phyloP scores from a whole-genome alignment of 2,113 vertebrate genomes.

The Spheniscus mendiculus region DNA sequence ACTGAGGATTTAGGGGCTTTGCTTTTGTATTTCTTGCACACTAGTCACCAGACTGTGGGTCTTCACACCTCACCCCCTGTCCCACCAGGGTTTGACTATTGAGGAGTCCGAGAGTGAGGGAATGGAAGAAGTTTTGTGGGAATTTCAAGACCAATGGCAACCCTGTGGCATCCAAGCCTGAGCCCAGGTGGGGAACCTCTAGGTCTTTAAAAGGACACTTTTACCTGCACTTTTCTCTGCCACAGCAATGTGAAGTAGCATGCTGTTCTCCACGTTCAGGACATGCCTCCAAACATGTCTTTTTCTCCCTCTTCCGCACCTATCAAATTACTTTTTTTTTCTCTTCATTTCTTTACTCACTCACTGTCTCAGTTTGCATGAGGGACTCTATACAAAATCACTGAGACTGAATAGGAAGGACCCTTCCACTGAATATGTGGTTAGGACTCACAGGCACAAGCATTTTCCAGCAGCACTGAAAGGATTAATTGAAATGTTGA shows the following conservation, averaged over 20 bases:
- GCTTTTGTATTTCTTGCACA: not conserved
- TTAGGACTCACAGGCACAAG: not conserved
- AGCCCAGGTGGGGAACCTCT: not conserved
- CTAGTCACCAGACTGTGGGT: not conserved
- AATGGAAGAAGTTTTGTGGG: not conserved
- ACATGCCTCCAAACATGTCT: not conserved
- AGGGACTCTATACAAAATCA: not conserved
- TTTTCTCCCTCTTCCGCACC: not conserved
- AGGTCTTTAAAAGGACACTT: not conserved
- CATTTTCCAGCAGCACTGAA: constrained; percentile 47
- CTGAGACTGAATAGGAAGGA: not conserved
- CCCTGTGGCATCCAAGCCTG: not conserved
- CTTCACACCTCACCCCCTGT: not conserved
- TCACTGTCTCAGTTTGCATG: not conserved
- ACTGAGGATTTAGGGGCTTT: not conserved
- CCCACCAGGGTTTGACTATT: not conserved
- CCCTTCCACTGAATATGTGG: not conserved
- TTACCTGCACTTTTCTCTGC: not conserved
- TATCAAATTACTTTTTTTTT: not conserved
- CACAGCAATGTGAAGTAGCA: not conserved
- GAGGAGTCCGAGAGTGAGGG: not conserved
- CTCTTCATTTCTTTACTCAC: not conserved
- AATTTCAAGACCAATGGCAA: not conserved
- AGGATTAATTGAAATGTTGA: constrained; percentile 63
- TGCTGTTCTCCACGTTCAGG: not conserved